Percentiles rank a stretch among this genome's conserved stretches.
Conservation (phyloP, 2,888 invertebrate genomes). For the Agrenia bidenticulata region DNA sequence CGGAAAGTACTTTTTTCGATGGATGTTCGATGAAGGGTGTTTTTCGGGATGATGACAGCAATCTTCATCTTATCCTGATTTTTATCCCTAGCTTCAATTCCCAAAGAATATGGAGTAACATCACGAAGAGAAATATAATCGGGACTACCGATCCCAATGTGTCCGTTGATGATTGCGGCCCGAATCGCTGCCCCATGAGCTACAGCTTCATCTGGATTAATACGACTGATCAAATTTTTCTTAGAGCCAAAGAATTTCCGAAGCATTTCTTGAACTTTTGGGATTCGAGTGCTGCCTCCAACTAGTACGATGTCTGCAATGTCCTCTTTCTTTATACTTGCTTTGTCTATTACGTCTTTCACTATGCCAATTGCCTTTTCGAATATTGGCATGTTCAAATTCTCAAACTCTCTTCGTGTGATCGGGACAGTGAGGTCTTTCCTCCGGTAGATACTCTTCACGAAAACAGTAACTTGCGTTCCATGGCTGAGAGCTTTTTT, state of each 20-base stretch:
- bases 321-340: constrained; percentile 63
- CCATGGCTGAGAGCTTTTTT: too few species aligned
- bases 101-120: constrained; percentile 29
- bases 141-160: constrained; percentile 54
- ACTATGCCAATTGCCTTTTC: constrained; percentile 73
- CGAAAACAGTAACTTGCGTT: too few species aligned
- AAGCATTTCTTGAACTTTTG: constrained; percentile 46
- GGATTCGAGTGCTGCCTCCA: constrained; percentile 56
- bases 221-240: constrained; percentile 66
- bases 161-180: constrained; percentile 61
- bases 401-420: constrained; percentile 72
- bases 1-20: too few species aligned
- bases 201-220: constrained; percentile 63
- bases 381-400: constrained; percentile 72
- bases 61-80: not conserved
- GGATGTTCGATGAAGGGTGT: constrained; percentile 11
- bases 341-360: constrained; percentile 67
- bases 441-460: not conserved
- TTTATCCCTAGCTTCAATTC: constrained; percentile 8
- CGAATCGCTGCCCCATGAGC: constrained; percentile 64
- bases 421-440: constrained; percentile 55
- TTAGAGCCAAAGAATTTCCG: constrained; percentile 61
- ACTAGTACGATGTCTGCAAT: constrained; percentile 64
- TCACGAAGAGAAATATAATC: constrained; percentile 14
- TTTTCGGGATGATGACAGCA: constrained; percentile 20